Evolutionary conservation across 2,797 vertebrate genomes (phyloP).

Genomic region (Enteromius mattozi): DNA sequence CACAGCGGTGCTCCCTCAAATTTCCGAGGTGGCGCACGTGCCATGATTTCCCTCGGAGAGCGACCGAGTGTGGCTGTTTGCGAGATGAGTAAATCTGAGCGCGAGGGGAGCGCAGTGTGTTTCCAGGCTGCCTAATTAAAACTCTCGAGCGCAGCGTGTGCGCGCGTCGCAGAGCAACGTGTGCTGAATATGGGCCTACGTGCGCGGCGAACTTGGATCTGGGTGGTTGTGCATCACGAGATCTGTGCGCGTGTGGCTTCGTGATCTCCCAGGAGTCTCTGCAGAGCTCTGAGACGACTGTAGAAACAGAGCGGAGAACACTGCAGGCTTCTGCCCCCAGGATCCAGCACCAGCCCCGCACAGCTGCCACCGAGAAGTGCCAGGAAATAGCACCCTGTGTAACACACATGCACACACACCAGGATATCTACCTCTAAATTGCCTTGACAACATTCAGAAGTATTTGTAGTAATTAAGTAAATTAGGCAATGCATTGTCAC

Average conservation of each 20-base stretch:
- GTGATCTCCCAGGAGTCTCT: slow-evolving; percentile 65
- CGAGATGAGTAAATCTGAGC: slow-evolving; percentile 49
- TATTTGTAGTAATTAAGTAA: slow-evolving; percentile 45
- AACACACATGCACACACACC: slow-evolving; percentile 44
- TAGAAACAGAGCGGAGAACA: slow-evolving; percentile 76
- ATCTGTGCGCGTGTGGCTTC: slow-evolving; percentile 40
- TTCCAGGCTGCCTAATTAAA: slow-evolving; percentile 75
- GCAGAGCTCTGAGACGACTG: slow-evolving; percentile 74
- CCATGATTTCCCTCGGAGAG: slow-evolving; percentile 1
- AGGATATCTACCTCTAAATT: slow-evolving; percentile 42
- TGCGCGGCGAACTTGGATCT: slow-evolving; percentile 20
- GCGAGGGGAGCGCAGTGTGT: slow-evolving; percentile 57
- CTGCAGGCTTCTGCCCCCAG: slow-evolving; percentile 78
- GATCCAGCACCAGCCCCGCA: slow-evolving; percentile 75
- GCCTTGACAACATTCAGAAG: slow-evolving; percentile 31
- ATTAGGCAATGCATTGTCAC: neutral
- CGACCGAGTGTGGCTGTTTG: slow-evolving; percentile 8
- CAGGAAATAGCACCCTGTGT: slow-evolving; percentile 72
- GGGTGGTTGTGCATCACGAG: slow-evolving; percentile 26
- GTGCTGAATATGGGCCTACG: slow-evolving; percentile 16
- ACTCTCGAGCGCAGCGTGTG: slow-evolving; percentile 68
- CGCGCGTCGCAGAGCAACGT: neutral
- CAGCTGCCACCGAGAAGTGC: slow-evolving; percentile 75
- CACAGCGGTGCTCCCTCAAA: neutral
- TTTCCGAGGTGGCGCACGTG: slow-evolving; percentile 21